phyloP scores from a whole-genome alignment of 2,797 vertebrate genomes.

The Thripadectes ignobilis region DNA sequence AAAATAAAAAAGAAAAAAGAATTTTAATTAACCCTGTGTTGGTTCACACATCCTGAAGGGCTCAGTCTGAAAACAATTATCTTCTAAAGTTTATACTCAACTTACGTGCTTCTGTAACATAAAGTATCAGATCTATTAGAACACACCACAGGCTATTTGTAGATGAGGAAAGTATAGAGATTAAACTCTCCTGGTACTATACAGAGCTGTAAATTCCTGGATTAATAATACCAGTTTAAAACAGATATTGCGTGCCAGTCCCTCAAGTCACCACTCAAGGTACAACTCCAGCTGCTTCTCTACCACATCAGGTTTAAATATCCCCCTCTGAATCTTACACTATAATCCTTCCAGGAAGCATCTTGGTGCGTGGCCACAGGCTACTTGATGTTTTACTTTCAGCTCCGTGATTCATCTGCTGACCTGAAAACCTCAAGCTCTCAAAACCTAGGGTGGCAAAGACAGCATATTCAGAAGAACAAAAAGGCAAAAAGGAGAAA shows the following conservation, averaged over 20 bases:
- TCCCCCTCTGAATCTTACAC: neutral
- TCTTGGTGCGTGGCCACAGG: neutral
- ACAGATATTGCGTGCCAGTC: neutral
- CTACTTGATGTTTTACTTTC: neutral
- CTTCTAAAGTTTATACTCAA: neutral
- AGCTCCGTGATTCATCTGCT: neutral
- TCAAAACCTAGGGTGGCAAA: neutral
- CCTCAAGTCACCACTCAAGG: neutral
- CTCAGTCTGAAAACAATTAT: neutral
- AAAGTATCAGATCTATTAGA: neutral
- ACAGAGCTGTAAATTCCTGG: neutral
- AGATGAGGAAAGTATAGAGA: neutral
- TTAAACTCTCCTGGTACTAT: neutral
- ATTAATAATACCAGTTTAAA: neutral
- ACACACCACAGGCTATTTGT: neutral
- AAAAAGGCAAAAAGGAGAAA: neutral
- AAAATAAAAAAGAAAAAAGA: neutral
- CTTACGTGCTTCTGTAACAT: neutral
- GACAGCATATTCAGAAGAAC: neutral
- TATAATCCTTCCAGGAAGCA: neutral
- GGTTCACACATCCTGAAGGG: neutral
- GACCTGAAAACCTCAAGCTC: neutral
- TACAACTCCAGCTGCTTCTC: neutral
- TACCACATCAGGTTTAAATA: neutral
- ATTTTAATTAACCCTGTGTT: constrained; percentile 39